Base-by-base conservation (phyloP, 1,140 invertebrate species). In the Orius laevigatus region DNA sequence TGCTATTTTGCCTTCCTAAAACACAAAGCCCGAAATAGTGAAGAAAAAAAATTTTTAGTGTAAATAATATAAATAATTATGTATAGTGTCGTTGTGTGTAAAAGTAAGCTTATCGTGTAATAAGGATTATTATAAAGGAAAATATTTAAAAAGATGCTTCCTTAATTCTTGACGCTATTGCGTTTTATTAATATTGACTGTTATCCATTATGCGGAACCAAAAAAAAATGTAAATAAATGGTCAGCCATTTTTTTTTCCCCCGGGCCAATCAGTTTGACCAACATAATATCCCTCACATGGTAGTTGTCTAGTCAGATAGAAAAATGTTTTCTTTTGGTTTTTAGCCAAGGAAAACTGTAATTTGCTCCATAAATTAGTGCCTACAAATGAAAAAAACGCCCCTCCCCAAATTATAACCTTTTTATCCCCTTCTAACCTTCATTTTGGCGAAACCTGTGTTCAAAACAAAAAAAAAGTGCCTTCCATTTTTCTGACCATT, bases 401-500 rank as follows among this genome's bases (percentile, higher is more conserved):
- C 50, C 10, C 34, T 43, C 5, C 18, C 40, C 3, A 38, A 38
- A 14, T 38, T 16, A 3, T 4, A 14, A 14, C 2, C 5, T 11
- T 42, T 11, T 19, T 19, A 42, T 6, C n/a, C 40, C 18, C 48
- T n/a, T 46, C n/a, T 32, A 8, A 18, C 36, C 34, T 40, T 48
- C 12, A 38, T 50, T 49, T 50, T 38, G 46, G 44, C 39, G 46
- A 49, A 45, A 46, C 46, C 48, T 55, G 50, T 52, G 50, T 52
- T 52, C 50, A 52, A 51, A 45, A 48, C 20, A 54, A 43, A 54
- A 51, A 51, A 52, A 54, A 55, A 55, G 53, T 55, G 53, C 53
- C 53, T 55, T 55, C 53, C 53, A 53, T 46, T 52, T 55, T 54
- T 55, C 53, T 55, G 50, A 55, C 50, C 50, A 52, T 51, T 52